Evolutionary conservation across 1,140 invertebrate genomes (phyloP), one percentile per base, ranked within the genome.

Genomic region (Drosophila santomea): DNA sequence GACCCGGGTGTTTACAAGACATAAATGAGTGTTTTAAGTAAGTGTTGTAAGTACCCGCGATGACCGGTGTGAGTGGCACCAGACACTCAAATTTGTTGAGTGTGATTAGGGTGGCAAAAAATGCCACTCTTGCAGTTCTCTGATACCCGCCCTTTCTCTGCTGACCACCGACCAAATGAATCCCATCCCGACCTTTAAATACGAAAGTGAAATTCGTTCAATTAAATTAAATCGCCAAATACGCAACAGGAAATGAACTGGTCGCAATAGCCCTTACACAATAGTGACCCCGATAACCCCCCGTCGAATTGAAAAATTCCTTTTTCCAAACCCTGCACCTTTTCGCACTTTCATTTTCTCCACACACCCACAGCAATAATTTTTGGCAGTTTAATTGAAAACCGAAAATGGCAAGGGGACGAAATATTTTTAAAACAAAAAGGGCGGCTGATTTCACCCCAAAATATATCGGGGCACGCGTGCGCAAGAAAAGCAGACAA

Each of bases 301-400:
- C 58, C 23, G 5, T 2, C 7, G 23, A 28, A 60, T 17, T 0
- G 11, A 14, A 25, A 56, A 57, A 41, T 20, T 1, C 1, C 14
- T 35, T 50, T 50, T 36, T 12, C 32, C 41, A 8, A 4, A 17
- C 38, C 23, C 25, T 17, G 3, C 10, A 20, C 23, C 47, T n/a
- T 48, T 23, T 7, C 10, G 6, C 57, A 2, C 6, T 10, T 15
- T 14, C 5, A 14, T 60, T 28, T 17, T 28, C 23, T 52, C 23
- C 64, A 25, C 47, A 51, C 45, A 43, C 45, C 61, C 32, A 69
- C 20, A 55, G 50, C 56, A 61, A 66, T 61, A 72, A 76, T 60
- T 80, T 61, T 76, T 58, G 51, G 52, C 72, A 57, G 80, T 80
- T 80, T 80, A 75, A 80, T 68, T 80, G 69, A 61, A 71, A 80